phyloP scores from a whole-genome alignment of 2,888 invertebrate species.

The Hymenopus coronatus region DNA sequence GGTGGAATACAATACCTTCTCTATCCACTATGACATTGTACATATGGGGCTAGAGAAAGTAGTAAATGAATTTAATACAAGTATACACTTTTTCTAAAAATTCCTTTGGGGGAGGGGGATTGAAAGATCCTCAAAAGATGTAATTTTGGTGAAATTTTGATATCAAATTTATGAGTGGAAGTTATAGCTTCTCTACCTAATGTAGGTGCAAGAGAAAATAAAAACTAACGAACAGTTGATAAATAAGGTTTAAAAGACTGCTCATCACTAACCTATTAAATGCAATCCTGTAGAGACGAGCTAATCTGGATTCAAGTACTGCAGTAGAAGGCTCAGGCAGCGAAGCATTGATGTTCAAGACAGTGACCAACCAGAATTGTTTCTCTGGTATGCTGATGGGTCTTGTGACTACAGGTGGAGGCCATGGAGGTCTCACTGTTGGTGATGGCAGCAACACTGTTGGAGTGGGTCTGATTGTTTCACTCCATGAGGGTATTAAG shows the following conservation, averaged over 20 bases:
- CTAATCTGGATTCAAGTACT: constrained; percentile 70
- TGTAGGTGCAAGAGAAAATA: no score
- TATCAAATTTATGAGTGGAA: no score
- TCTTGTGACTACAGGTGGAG: background rate
- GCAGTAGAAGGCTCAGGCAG: constrained; percentile 43
- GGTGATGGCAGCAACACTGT: constrained; percentile 43
- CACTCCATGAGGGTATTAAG: background rate
- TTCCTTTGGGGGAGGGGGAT: no score
- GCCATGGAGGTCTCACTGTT: constrained; percentile 35
- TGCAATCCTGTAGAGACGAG: constrained; percentile 74
- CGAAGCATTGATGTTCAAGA: constrained; percentile 43
- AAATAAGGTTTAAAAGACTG: background rate
- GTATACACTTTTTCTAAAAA: no score
- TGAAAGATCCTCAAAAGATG: no score
- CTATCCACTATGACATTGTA: no score
- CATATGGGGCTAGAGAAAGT: no score
- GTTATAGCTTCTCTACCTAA: no score
- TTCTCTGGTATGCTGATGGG: constrained; percentile 42
- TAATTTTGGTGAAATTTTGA: no score
- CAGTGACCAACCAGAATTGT: constrained; percentile 79
- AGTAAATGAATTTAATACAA: no score
- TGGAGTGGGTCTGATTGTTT: constrained; percentile 8
- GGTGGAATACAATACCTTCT: no score
- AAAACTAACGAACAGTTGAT: no score
- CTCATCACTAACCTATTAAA: constrained; percentile 64